phyloP scores from a whole-genome alignment of 2,888 invertebrate genomes.

The Candidula unifasciata region DNA sequence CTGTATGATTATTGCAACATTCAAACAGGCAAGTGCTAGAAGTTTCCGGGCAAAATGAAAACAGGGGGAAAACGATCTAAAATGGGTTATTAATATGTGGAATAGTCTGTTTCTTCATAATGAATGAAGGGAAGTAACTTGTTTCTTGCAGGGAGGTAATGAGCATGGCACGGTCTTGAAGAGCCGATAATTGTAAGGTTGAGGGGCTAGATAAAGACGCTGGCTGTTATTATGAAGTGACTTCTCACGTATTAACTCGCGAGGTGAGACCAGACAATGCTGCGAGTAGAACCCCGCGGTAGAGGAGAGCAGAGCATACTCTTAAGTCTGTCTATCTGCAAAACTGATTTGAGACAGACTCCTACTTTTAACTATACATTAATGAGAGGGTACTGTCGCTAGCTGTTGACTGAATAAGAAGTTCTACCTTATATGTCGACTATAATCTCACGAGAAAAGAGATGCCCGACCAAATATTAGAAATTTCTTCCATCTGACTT shows the following conservation, averaged over 20 bases:
- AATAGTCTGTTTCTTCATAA: slow-evolving; percentile 5
- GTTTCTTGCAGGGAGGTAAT: not conserved
- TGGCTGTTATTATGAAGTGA: not conserved
- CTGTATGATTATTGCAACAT: not conserved
- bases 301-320: not conserved
- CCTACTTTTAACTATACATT: not conserved
- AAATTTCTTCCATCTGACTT: too few species aligned
- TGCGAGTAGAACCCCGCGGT: not conserved
- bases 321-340: too few species aligned
- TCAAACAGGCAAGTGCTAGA: not conserved
- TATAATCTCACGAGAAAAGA: too few species aligned
- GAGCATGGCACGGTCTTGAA: not conserved
- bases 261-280: not conserved
- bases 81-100: slow-evolving; percentile 32
- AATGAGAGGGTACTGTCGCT: not conserved
- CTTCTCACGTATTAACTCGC: not conserved
- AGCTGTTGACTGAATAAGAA: too few species aligned
- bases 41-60: not conserved
- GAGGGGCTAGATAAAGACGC: not conserved
- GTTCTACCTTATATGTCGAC: too few species aligned
- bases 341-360: too few species aligned
- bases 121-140: not conserved
- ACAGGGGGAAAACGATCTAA: slow-evolving; percentile 1
- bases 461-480: too few species aligned
- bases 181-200: slow-evolving; percentile 17